Evolutionary conservation across 2,888 invertebrate genomes (phyloP).

Genomic region (Sthenelais limicola): DNA sequence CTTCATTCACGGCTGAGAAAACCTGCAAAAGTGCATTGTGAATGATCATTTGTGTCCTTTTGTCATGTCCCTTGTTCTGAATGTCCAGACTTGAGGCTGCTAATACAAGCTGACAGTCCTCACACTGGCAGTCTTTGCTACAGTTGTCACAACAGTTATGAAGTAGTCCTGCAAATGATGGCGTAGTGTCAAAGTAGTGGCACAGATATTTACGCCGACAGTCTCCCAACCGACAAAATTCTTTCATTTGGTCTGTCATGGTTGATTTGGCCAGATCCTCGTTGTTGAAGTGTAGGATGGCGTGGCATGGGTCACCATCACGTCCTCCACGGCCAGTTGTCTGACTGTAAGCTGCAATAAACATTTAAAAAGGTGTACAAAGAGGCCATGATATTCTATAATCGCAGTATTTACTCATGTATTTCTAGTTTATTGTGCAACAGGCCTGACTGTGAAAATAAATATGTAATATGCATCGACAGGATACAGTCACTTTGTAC

Average conservation of each 20-base stretch:
- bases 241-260: background rate
- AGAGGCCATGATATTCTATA: background rate
- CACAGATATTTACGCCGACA: background rate
- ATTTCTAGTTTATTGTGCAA: too few species aligned
- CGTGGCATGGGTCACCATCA: background rate
- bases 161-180: background rate
- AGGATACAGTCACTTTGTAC: too few species aligned
- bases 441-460: too few species aligned
- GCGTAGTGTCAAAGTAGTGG: background rate
- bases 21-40: background rate
- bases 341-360: background rate
- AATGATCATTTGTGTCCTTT: background rate
- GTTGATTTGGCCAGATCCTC: background rate
- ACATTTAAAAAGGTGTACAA: background rate
- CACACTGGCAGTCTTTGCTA: background rate
- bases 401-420: too few species aligned
- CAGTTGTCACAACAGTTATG: constrained; percentile 1
- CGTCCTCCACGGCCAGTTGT: background rate
- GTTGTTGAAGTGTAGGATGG: background rate
- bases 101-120: background rate
- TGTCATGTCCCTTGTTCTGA: background rate
- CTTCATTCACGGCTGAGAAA: background rate
- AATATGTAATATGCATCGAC: too few species aligned
- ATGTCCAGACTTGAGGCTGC: background rate
- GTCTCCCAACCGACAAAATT: background rate